Conservation (phyloP, 2,888 invertebrate species). For the Drosophila neotestacea region DNA sequence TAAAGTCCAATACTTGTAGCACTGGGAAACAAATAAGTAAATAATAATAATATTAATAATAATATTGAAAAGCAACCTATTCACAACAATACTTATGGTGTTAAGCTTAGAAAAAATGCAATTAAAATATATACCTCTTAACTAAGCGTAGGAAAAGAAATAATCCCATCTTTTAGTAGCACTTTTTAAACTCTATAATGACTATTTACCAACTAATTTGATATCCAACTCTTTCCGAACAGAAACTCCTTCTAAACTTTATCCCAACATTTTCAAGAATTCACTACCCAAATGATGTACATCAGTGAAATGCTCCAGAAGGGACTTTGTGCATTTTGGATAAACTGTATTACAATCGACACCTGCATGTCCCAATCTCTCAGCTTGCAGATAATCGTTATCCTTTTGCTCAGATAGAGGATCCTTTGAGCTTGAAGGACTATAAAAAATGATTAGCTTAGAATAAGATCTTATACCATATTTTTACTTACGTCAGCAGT, state of each 20-base stretch:
- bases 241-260: not conserved
- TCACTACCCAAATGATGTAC: slow-evolving; percentile 64
- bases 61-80: no score
- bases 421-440: slow-evolving; percentile 90
- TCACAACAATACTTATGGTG: no score
- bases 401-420: slow-evolving; percentile 88
- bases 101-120: no score
- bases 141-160: no score
- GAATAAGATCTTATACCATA: not conserved
- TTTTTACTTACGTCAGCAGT: slow-evolving; percentile 89
- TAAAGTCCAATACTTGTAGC: no score
- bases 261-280: slow-evolving; percentile 51
- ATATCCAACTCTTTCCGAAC: no score
- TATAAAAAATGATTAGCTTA: slow-evolving; percentile 66
- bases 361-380: slow-evolving; percentile 87
- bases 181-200: no score
- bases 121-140: no score
- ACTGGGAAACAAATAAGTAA: no score
- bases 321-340: slow-evolving; percentile 75
- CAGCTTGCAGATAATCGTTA: slow-evolving; percentile 91
- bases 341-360: slow-evolving; percentile 81
- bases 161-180: no score
- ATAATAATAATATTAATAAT: no score
- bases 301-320: slow-evolving; percentile 81
- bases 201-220: no score